A percentile compares a stretch with the other conserved stretches of the same genome.
Evolutionary conservation across 2,888 invertebrate genomes (phyloP).

Genomic region (Amiota communis): DNA sequence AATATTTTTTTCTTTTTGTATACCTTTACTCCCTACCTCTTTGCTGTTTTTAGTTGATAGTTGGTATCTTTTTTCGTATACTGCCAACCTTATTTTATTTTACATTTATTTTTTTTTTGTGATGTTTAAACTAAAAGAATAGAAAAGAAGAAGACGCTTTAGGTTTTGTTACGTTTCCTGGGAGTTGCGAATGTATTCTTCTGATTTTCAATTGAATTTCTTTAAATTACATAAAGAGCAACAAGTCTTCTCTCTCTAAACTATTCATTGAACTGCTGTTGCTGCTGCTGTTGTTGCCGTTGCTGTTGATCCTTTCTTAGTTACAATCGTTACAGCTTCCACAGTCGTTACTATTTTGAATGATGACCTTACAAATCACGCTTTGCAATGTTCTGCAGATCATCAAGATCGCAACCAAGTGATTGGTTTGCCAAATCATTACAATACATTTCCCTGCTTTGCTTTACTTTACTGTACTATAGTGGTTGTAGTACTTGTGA

Average conservation of each 20-base stretch:
- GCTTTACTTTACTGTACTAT: too few species aligned
- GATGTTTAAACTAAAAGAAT: not conserved
- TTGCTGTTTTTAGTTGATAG: not conserved
- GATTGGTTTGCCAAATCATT: not conserved
- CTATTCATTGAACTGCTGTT: conserved; percentile 35
- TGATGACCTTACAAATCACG: conserved; percentile 72
- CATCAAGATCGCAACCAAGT: conserved; percentile 57
- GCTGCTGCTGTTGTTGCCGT: not conserved
- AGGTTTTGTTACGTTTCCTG: conserved; percentile 24
- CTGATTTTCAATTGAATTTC: conserved; percentile 55
- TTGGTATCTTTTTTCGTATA: not conserved
- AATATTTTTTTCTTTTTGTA: not conserved
- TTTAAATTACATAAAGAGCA: conserved; percentile 56
- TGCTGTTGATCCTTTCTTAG: conserved; percentile 3
- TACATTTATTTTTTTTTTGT: conserved; percentile 19
- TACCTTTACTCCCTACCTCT: not conserved
- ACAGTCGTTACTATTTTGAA: conserved; percentile 60
- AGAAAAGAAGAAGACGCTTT: not conserved
- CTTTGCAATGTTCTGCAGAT: conserved; percentile 58
- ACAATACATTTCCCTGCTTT: too few species aligned
- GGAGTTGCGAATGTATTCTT: conserved; percentile 13
- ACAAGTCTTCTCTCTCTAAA: conserved; percentile 31
- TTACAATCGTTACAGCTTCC: conserved; percentile 21
- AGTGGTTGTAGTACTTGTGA: too few species aligned
- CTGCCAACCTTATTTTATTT: conserved; percentile 52